Conservation (phyloP, 2,888 invertebrate genomes). For the Callyntrura guangdongensis region DNA sequence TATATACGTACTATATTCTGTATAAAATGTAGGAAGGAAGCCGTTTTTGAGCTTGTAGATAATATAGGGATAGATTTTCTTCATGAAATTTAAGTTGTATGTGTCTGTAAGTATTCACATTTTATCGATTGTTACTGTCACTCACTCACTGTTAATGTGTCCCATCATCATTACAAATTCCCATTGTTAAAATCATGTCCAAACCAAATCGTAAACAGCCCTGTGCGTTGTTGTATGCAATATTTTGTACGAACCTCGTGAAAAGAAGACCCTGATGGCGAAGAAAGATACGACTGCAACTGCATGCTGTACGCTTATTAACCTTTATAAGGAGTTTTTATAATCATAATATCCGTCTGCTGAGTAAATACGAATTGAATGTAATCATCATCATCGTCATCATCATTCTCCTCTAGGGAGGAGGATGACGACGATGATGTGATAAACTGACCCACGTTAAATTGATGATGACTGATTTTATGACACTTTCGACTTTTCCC, state of each 20-base stretch:
- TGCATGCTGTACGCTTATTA: conserved; percentile 11
- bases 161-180: conserved; percentile 64
- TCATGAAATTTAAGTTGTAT: neutral
- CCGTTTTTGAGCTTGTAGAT: neutral
- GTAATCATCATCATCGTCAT: neutral
- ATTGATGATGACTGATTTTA: conserved; percentile 67
- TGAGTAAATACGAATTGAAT: neutral
- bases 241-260: neutral
- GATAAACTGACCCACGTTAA: conserved; percentile 44
- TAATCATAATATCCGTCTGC: conserved; percentile 45
- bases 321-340: conserved; percentile 46
- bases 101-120: neutral
- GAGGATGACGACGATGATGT: conserved; percentile 34
- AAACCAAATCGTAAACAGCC: neutral
- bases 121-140: conserved; percentile 62
- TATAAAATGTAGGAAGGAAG: neutral
- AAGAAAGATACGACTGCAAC: conserved; percentile 20
- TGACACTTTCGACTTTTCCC: conserved; percentile 73
- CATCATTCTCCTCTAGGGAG: neutral
- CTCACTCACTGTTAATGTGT: conserved; percentile 66
- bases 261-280: conserved; percentile 59
- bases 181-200: conserved; percentile 68
- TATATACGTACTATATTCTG: no score
- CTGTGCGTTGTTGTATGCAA: conserved; percentile 15
- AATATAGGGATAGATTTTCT: neutral